phyloP scores from a whole-genome alignment of 2,797 vertebrate genomes.

The Anas georgica region DNA sequence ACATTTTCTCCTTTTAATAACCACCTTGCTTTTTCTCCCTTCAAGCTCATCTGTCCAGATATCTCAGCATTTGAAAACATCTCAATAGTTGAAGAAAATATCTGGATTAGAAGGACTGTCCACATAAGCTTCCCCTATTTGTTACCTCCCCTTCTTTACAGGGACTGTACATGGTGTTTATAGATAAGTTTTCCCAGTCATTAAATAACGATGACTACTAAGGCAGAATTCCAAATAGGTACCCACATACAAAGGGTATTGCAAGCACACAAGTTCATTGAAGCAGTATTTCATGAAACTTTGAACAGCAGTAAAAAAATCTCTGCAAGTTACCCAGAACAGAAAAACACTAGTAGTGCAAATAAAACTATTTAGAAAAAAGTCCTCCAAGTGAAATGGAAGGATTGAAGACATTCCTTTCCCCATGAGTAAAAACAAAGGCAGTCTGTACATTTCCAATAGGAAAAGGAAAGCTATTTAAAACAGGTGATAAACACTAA shows the following conservation, averaged over 20 bases:
- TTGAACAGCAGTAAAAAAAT: background rate
- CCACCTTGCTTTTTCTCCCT: background rate
- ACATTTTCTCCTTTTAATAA: background rate
- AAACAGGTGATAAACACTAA: background rate
- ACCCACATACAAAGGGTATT: background rate
- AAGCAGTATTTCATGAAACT: background rate
- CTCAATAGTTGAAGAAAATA: background rate
- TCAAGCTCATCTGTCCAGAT: background rate
- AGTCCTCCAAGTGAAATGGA: background rate
- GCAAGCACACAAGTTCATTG: background rate
- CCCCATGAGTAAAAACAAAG: background rate
- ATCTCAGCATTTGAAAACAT: background rate
- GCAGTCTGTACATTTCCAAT: background rate
- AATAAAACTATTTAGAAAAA: background rate
- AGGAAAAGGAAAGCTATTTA: background rate
- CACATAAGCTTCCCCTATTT: rapidly evolving
- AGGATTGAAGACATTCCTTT: background rate
- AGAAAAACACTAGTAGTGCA: background rate
- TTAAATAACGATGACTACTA: background rate
- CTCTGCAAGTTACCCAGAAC: background rate
- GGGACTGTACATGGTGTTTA: background rate
- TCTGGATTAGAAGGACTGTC: background rate
- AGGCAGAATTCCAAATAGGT: background rate
- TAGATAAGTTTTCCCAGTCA: background rate
- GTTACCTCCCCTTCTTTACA: background rate